Conservation (phyloP, 2,797 vertebrate species). For the Discoglossus pictus region DNA sequence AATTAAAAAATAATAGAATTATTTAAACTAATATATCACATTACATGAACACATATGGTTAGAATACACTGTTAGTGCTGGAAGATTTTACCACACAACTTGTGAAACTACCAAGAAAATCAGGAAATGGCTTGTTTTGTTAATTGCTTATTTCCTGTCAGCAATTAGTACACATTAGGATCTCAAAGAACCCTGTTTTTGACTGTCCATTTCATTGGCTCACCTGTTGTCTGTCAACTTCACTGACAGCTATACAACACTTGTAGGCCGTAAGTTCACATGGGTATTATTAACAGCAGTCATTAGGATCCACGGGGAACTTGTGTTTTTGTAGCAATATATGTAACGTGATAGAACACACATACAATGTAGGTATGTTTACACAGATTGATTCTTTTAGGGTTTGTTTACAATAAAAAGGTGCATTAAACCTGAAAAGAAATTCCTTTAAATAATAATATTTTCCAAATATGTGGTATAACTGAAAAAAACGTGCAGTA, state of each 20-base stretch:
- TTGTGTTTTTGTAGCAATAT: slow-evolving; percentile 62
- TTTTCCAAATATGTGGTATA: no score
- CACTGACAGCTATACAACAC: slow-evolving; percentile 59
- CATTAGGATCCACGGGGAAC: slow-evolving; percentile 58
- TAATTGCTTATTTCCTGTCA: slow-evolving; percentile 60
- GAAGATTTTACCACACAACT: slow-evolving; percentile 59
- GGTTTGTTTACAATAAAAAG: slow-evolving; percentile 62
- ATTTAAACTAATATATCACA: no score
- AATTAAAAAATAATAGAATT: no score
- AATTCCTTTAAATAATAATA: slow-evolving; percentile 30
- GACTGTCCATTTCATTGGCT: slow-evolving; percentile 27
- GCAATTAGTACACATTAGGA: slow-evolving; percentile 61
- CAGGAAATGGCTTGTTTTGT: slow-evolving; percentile 65
- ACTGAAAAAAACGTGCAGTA: no score
- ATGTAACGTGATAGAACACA: slow-evolving; percentile 66
- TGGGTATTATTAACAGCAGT: slow-evolving; percentile 63
- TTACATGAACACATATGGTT: slow-evolving; percentile 61
- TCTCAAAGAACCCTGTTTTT: slow-evolving; percentile 52
- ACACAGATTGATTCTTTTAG: slow-evolving; percentile 69
- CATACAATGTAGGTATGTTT: slow-evolving; percentile 59
- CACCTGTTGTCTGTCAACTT: slow-evolving; percentile 51
- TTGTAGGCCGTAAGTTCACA: slow-evolving; percentile 58
- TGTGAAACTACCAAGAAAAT: slow-evolving; percentile 60
- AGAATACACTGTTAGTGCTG: no score
- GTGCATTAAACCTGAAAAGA: slow-evolving; percentile 56